Evolutionary conservation across 2,888 invertebrate genomes (phyloP), one percentile per base, ranked within the genome.

Genomic region (Reticulitermes lucifugus): DNA sequence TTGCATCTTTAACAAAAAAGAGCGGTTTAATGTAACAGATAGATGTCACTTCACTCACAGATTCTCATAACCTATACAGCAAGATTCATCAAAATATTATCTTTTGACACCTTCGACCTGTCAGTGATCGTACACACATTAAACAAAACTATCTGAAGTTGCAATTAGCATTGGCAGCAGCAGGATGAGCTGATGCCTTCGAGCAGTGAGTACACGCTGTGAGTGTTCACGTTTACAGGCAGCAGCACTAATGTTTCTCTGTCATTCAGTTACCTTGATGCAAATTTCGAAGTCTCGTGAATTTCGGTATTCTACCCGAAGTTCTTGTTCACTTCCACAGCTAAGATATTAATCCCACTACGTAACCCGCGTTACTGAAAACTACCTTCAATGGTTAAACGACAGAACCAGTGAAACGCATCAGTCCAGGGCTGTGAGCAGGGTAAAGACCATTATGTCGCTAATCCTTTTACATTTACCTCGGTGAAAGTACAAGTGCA

Each of bases 391-490:
- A 55, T 55, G 55, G 55, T 18, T 55, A 55, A 55, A 55, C 18
- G 55, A 55, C 21, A 55, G 25, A 70, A 70, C 70, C 29, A 70
- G 70, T 12, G 70, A 70, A 70, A 70, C 3, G 70, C 70, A 70
- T 70, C 70, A 70, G 70, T 25, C 70, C 25, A 10, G 25, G 25
- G 70, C 7, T 70, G 70, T 70, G 70, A 29, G 29, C 70, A 2
- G 70, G n/a, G 70, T 29, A 70, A 70, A 70, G 70, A 70, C 70
- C 70, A 70, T 70, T 70, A 70, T 70, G 70, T 70, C 29, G 70
- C 12, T 70, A 70, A 70, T 70, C 70, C 70, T 70, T 70, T 70
- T 29, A 70, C 70, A 70, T 70, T 46, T 55, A 55, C 70, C 70
- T 65, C 70, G 12, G 55, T 18, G 70, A n/a, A 70, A 14, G 29